phyloP scores from a whole-genome alignment of 2,888 invertebrate genomes.

The Fragum whitleyi region DNA sequence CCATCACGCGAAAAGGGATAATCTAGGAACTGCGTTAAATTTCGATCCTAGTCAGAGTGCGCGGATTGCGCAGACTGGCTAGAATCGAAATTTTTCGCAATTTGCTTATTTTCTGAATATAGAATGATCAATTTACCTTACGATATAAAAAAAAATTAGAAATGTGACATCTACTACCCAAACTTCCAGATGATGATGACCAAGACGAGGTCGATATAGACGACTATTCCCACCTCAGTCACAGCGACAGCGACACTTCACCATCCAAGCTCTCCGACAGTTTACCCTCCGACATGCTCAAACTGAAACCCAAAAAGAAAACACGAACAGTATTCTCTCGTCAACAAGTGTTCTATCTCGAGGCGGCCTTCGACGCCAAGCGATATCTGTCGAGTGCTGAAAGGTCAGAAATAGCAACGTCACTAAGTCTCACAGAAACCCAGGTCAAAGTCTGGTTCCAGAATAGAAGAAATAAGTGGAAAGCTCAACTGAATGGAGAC shows the following conservation, averaged over 20 bases:
- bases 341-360: conserved; percentile 72
- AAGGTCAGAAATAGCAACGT: conserved; percentile 69
- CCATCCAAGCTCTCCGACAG: conserved; percentile 17
- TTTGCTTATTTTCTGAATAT: no score
- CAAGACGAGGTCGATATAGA: conserved; percentile 10
- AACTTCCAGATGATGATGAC: background rate
- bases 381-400: conserved; percentile 71
- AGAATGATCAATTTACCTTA: no score
- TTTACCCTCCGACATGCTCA: conserved; percentile 9
- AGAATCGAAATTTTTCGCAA: no score
- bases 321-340: conserved; percentile 73
- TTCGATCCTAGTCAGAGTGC: no score
- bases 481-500: conserved; percentile 69
- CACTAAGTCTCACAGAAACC: conserved; percentile 69
- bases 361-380: conserved; percentile 72
- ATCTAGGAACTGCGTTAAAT: no score
- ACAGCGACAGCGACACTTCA: conserved; percentile 10
- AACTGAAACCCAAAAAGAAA: conserved; percentile 68
- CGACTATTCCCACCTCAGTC: background rate
- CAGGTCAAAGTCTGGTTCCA: conserved; percentile 76
- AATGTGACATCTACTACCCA: no score
- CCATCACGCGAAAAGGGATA: no score
- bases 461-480: conserved; percentile 73
- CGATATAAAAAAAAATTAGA: no score
- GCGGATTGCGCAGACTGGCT: no score